These are phyloP conservation scores for Netelia virgata DNA, from an alignment of 2,888 invertebrate species.

Conservation along the genomic window DNA sequence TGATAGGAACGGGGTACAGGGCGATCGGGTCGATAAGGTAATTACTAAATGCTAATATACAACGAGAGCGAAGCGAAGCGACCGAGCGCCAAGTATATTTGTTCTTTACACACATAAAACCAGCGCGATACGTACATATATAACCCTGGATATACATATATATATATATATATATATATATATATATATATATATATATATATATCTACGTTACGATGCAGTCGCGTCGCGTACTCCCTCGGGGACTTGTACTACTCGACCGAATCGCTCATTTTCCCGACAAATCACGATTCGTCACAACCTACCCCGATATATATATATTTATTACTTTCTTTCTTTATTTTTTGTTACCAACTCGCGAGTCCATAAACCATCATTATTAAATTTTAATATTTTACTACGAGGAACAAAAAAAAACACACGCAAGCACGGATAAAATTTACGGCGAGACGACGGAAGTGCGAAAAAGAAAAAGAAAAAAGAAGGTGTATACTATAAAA, in stretches of 20 bases:
- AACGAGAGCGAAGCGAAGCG: slow-evolving; percentile 59
- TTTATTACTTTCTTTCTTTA: not conserved
- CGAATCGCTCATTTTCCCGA: slow-evolving; percentile 34
- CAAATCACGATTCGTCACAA: slow-evolving; percentile 1
- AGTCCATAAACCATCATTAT: too few relatives aligned
- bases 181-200: not conserved
- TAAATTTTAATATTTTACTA: too few relatives aligned
- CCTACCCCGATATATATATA: too few relatives aligned
- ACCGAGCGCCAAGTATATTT: slow-evolving; percentile 75
- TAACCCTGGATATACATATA: not conserved
- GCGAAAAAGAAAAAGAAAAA: not conserved
- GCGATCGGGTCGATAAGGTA: slow-evolving; percentile 81
- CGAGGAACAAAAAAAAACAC: too few relatives aligned
- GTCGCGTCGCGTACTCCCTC: slow-evolving; percentile 3
- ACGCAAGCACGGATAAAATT: too few relatives aligned
- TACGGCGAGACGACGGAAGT: not conserved
- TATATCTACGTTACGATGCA: slow-evolving; percentile 7
- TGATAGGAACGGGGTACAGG: slow-evolving; percentile 79
- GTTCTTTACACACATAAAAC: slow-evolving; percentile 71
- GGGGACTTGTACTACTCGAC: slow-evolving; percentile 11
- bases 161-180: slow-evolving; percentile 7
- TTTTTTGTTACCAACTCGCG: not conserved
- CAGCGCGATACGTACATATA: not conserved
- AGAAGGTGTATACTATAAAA: not conserved
- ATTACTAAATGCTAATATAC: slow-evolving; percentile 82